Evolutionary conservation across 2,888 invertebrate species (phyloP).

Genomic region (Agapostemon virescens): DNA sequence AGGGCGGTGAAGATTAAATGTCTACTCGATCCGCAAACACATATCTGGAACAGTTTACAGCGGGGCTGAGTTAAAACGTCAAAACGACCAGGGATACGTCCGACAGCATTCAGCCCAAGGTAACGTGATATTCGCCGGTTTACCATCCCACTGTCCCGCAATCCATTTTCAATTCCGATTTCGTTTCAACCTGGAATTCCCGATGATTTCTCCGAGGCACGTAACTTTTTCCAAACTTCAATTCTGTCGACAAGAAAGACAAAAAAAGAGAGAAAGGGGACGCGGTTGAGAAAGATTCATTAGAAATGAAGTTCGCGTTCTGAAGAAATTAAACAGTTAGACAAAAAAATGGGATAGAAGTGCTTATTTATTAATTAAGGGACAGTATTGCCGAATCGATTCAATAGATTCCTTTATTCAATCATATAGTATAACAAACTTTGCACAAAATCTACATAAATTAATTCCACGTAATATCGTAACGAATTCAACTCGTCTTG

Average conservation of each 20-base stretch:
- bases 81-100: conserved; percentile 4
- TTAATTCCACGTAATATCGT: too few species aligned
- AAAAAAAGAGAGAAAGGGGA: background rate
- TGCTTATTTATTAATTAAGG: background rate
- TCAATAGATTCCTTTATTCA: too few species aligned
- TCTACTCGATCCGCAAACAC: conserved; percentile 21
- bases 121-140: conserved; percentile 25
- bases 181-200: background rate
- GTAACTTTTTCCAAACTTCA: background rate
- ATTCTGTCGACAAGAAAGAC: background rate
- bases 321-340: background rate
- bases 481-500: too few species aligned
- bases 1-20: conserved; percentile 32
- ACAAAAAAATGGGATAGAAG: background rate
- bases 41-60: conserved; percentile 26
- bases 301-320: background rate
- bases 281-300: conserved; percentile 4
- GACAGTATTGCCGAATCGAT: too few species aligned
- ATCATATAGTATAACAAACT: too few species aligned
- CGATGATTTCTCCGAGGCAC: background rate
- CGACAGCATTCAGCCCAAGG: conserved; percentile 5
- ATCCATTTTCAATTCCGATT: conserved; percentile 28
- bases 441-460: too few species aligned
- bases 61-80: conserved; percentile 28
- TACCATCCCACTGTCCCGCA: background rate